Evolutionary conservation across 2,888 invertebrate genomes (phyloP).

Genomic region (Bursaphelenchus okinawaensis): DNA sequence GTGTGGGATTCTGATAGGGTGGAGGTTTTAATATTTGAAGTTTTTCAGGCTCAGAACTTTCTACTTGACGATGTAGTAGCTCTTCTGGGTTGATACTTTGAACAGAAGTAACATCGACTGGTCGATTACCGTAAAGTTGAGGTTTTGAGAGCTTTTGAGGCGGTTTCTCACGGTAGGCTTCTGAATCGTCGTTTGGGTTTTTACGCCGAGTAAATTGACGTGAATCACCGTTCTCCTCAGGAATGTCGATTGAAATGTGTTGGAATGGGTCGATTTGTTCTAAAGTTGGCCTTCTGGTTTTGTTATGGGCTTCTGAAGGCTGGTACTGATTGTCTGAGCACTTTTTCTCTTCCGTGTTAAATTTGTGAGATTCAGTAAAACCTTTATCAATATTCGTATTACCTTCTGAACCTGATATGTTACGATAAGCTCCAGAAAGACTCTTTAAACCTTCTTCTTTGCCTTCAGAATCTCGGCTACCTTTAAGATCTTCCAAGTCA

Average conservation of each 20-base stretch:
- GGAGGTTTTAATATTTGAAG: background rate
- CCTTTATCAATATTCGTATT: background rate
- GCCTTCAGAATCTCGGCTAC: background rate
- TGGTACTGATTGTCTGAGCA: no score
- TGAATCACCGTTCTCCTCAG: background rate
- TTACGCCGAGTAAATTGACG: background rate
- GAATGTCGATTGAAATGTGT: background rate
- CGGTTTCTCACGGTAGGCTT: background rate
- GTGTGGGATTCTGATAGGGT: background rate
- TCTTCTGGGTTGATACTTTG: no score
- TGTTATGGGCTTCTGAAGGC: background rate
- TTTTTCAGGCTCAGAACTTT: no score
- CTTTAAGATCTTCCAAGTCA: background rate
- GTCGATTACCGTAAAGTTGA: no score
- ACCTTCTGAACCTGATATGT: no score
- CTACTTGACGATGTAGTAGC: no score
- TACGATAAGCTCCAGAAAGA: no score
- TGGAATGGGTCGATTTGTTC: background rate
- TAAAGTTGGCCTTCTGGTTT: background rate
- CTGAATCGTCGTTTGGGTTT: background rate
- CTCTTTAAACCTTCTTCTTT: background rate
- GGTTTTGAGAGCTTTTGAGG: background rate
- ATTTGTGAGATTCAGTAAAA: no score
- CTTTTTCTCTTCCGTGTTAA: background rate
- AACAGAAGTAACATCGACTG: no score